phyloP scores from a whole-genome alignment of 2,113 vertebrate species.

The Urocitellus parryii region DNA sequence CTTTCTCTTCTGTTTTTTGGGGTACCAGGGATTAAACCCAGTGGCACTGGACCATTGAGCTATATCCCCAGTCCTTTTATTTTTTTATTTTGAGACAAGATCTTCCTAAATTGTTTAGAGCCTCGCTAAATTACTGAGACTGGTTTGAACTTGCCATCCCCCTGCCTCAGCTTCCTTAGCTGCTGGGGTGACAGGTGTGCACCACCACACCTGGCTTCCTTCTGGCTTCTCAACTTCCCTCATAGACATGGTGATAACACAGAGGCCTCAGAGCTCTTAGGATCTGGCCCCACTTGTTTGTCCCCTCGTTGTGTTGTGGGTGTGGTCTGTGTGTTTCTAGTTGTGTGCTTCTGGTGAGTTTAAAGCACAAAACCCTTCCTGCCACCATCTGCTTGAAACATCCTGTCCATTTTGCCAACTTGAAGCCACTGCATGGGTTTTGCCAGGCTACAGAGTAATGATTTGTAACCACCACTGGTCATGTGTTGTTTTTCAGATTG shows the following conservation, averaged over 20 bases:
- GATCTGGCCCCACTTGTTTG: not conserved
- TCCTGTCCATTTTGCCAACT: not conserved
- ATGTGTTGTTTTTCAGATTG: slow-evolving; percentile 89
- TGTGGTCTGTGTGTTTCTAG: not conserved
- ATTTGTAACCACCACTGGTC: not conserved
- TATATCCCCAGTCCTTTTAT: too few species aligned
- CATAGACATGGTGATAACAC: not conserved
- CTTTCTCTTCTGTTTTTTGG: too few species aligned
- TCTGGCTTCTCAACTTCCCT: not conserved
- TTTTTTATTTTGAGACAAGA: too few species aligned
- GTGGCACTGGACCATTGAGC: too few species aligned
- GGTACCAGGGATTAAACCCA: too few species aligned
- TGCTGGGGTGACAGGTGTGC: too few species aligned
- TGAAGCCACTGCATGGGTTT: not conserved
- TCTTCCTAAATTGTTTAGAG: too few species aligned
- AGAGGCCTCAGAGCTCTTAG: not conserved
- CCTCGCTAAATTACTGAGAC: too few species aligned
- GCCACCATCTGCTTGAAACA: accelerated
- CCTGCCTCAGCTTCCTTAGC: too few species aligned
- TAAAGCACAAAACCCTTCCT: not conserved
- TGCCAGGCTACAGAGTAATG: not conserved
- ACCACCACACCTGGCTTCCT: too few species aligned
- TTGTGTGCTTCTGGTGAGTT: not conserved
- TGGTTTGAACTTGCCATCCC: too few species aligned
- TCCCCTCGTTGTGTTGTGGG: not conserved